phyloP scores from a whole-genome alignment of 2,797 vertebrate genomes.

The Poeciliopsis infans region DNA sequence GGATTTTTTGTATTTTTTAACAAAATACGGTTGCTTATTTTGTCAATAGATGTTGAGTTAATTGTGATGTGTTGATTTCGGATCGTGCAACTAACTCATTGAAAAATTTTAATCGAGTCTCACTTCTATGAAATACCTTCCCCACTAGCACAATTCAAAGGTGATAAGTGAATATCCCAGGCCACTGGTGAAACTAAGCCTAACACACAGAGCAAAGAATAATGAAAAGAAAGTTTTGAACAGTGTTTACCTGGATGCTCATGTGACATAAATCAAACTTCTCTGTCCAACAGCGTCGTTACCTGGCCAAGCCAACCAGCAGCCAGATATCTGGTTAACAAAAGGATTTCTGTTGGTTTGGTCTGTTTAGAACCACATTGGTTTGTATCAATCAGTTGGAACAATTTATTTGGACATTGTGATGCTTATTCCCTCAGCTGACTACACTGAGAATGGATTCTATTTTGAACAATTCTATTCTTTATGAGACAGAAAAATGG shows the following conservation, averaged over 20 bases:
- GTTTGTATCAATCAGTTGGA: constrained; percentile 12
- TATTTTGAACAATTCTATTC: not conserved
- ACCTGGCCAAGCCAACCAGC: constrained; percentile 3
- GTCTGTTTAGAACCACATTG: constrained; percentile 10
- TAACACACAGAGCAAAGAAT: constrained; percentile 19
- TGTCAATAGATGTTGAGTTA: too few relatives aligned
- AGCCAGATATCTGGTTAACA: constrained; percentile 1
- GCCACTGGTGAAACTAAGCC: not conserved
- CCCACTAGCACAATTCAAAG: not conserved
- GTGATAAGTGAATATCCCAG: not conserved
- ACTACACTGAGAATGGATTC: not conserved
- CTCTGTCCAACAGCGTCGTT: constrained; percentile 17
- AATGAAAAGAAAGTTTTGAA: constrained; percentile 11
- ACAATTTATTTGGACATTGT: not conserved
- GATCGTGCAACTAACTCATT: too few relatives aligned
- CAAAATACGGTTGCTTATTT: too few relatives aligned
- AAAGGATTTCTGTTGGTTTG: constrained; percentile 23
- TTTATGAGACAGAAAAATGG: not conserved
- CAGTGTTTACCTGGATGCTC: constrained; percentile 7
- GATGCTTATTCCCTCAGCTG: not conserved
- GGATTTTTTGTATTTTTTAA: too few relatives aligned
- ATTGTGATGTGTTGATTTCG: too few relatives aligned
- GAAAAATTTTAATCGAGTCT: too few relatives aligned
- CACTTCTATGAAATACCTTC: not conserved
- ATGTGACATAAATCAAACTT: not conserved